Evolutionary conservation across 64 coral and sea anemone species (phyloP), one percentile per base, ranked within the genome.

Genomic region (Trachythela sp.): DNA sequence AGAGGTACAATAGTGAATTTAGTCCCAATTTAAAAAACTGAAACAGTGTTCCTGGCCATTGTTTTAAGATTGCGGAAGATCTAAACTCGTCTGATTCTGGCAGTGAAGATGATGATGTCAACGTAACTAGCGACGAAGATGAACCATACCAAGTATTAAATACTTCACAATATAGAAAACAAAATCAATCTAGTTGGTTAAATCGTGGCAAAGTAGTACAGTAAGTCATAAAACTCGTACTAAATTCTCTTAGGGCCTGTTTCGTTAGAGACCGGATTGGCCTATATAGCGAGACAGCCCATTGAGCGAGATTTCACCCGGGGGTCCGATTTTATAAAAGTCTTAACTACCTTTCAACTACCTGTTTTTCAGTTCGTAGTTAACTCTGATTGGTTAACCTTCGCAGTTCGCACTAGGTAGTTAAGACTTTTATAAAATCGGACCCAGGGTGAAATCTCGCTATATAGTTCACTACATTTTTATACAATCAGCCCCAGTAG

Each of bases 121-220:
- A 64, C 26, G 56, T 64, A 18, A 64, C 56, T 8, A 64, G 56
- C 26, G 56, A 64, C 8, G 56, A 64, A n/a, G 56, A 64, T n/a
- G 56, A 27, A 64, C 56, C 56, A n/a, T 64, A 64, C 26, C 56
- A 20, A n/a, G 56, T 64, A 8, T 64, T 64, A 64, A 64, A n/a
- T 64, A 64, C 56, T 27, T n/a, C 56, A n/a, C 56, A 64, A 64
- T 64, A 64, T 64, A 64, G 18, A 64, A 64, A 64, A n/a, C 56
- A 64, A 26, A 64, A 64, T 26, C 56, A 20, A 27, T 22, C 56
- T 8, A 64, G 56, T 18, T 64, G 56, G 56, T 64, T 64, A 27
- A 64, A 64, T 27, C 20, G 56, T 8, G 24, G 56, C 56, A 64
- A 64, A 13, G 24, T 64, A n/a, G 56, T 27, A 6, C 56, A 64